Evolutionary conservation across 2,888 invertebrate species (phyloP), one percentile per base, ranked within the genome.

Genomic region (Clostera curtula): DNA sequence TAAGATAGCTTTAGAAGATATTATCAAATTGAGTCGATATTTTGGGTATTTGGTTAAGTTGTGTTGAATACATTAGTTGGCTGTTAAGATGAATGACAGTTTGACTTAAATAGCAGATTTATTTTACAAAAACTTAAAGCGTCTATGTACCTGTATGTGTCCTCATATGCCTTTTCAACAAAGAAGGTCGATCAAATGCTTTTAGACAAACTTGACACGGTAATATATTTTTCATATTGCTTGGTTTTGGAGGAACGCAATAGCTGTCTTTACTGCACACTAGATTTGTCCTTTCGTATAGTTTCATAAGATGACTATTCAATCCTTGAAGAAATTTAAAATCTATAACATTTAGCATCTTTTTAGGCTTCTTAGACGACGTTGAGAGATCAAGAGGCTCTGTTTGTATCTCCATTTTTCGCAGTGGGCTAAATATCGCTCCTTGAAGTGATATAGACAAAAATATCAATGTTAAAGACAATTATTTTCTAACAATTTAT

Each of bases 121-220:
- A n/a, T n/a, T n/a, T n/a, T n/a, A 17, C 23, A 19, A 12, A 16
- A 15, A 18, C 18, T 13, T 14, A 17, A 20, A n/a, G 15, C 2
- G 1, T 2, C 10, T 24, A n/a, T 15, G 3, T 65, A 86, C 89
- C 90, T 31, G 90, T 90, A 52, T 90, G 90, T 0, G 89, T 90
- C 25, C 90, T 67, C 72, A 89, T 85, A 51, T 90, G 90, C 36
- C 90, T 64, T 44, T 89, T 89, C 37, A 90, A 55, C 30, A 90
- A 56, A 1, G 90, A 90, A 0, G 90, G 90, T 22, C 90, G 68
- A 48, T 90, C 90, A 47, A 90, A 90, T 11, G 87, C 86, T 68
- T 90, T 90, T 24, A 87, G 71, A 47, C 90, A 90, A 1, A 87
- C 86, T 19, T 87, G 87, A 49, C 90, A 90, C 0, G 83, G 82